Conservation (phyloP, 2,888 invertebrate genomes). For the Dynastes grantii region DNA sequence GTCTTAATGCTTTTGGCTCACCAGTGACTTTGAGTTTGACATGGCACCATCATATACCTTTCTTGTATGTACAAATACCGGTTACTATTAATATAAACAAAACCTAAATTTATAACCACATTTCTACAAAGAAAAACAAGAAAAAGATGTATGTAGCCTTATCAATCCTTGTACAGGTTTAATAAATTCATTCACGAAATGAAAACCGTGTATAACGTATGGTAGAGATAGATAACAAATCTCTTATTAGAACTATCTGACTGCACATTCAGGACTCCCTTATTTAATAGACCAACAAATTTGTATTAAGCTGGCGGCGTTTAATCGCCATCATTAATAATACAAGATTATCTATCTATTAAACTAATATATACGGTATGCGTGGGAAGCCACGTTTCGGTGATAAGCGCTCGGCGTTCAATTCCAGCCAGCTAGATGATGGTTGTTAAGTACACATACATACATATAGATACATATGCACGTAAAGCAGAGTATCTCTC, state of each 20-base stretch:
- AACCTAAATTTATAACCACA: too few relatives aligned
- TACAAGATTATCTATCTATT: conserved; percentile 40
- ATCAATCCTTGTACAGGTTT: background rate
- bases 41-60: too few relatives aligned
- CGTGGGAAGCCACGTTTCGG: conserved; percentile 26
- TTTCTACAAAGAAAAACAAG: background rate
- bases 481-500: background rate
- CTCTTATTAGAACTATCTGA: conserved; percentile 34
- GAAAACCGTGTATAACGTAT: conserved; percentile 16
- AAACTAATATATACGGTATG: conserved; percentile 24
- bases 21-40: too few relatives aligned
- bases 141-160: background rate
- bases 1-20: too few relatives aligned
- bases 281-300: conserved; percentile 37
- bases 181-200: conserved; percentile 33
- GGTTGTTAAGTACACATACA: conserved; percentile 2
- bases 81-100: too few relatives aligned
- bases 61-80: too few relatives aligned
- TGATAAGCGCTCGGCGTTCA: conserved; percentile 13
- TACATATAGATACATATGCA: background rate
- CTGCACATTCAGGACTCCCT: conserved; percentile 22
- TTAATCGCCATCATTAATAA: conserved; percentile 38
- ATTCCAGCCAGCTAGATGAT: conserved; percentile 10
- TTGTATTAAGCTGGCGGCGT: conserved; percentile 30
- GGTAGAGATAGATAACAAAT: conserved; percentile 21